These are phyloP conservation scores for Tolypeutes matacus DNA, from an alignment of 2,797 vertebrate genomes.

Conservation along the genomic window DNA sequence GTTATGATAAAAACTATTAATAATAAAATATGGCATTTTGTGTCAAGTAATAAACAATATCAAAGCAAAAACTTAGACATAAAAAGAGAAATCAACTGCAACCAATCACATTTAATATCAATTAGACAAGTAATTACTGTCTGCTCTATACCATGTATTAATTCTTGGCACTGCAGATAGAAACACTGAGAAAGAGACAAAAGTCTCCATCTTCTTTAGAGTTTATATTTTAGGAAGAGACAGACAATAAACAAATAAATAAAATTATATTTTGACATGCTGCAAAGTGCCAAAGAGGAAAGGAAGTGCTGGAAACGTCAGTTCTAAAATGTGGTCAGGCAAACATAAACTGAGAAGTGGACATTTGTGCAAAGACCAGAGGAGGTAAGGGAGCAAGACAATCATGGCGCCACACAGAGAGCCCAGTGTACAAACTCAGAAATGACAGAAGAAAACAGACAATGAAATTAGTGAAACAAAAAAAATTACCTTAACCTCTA, in stretches of 20 bases:
- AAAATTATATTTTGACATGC: background rate
- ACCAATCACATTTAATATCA: background rate
- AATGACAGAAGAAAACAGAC: background rate
- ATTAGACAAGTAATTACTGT: background rate
- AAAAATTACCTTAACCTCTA: background rate
- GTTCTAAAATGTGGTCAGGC: background rate
- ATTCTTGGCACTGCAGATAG: background rate
- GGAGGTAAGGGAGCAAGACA: background rate
- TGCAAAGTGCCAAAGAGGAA: background rate
- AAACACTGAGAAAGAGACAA: background rate
- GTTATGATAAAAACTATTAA: background rate
- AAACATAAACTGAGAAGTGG: background rate
- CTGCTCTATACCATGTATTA: background rate
- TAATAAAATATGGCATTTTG: conserved; percentile 42
- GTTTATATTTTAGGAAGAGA: background rate
- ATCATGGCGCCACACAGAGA: background rate
- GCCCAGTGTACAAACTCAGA: too few relatives aligned
- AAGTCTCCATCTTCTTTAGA: background rate
- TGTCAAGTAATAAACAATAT: conserved; percentile 15
- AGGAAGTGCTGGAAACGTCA: background rate
- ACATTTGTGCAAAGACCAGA: background rate
- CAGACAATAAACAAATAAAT: background rate
- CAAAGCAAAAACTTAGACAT: background rate
- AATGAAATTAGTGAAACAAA: background rate
- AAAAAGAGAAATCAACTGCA: conserved; percentile 29